These are phyloP conservation scores for Callimorpha dominula DNA, from an alignment of 2,888 invertebrate species.

Conservation along the genomic window DNA sequence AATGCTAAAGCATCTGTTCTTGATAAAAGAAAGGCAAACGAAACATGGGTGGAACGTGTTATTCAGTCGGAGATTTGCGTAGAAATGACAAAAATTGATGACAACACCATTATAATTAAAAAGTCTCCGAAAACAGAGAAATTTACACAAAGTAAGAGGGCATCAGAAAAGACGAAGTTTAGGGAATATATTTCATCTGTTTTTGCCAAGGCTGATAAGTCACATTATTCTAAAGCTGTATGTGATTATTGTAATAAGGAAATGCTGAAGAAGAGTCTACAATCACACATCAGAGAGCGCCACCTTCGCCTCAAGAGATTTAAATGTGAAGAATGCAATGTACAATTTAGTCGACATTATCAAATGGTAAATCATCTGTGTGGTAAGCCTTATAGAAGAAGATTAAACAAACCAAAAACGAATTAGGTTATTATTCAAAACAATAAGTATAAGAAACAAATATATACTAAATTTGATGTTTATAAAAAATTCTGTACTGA, in stretches of 20 bases:
- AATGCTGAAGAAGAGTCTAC: constrained; percentile 76
- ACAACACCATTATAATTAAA: constrained; percentile 67
- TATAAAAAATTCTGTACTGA: background rate
- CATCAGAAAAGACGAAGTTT: constrained; percentile 32
- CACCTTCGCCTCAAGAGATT: constrained; percentile 70
- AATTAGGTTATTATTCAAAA: background rate
- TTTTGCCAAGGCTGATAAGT: constrained; percentile 58
- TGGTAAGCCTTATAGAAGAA: constrained; percentile 40
- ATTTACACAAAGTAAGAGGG: constrained; percentile 13
- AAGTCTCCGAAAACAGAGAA: constrained; percentile 48
- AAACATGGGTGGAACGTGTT: constrained; percentile 72
- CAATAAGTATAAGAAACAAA: no score
- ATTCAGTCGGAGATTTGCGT: constrained; percentile 63
- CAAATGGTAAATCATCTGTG: constrained; percentile 67
- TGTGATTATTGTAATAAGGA: constrained; percentile 78
- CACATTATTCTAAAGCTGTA: constrained; percentile 66
- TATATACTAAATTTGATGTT: background rate
- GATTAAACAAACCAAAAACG: background rate
- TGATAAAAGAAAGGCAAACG: constrained; percentile 63
- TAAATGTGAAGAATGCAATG: constrained; percentile 60
- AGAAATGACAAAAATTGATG: constrained; percentile 72
- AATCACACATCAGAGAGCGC: constrained; percentile 68
- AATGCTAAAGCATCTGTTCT: constrained; percentile 42
- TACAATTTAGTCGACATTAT: constrained; percentile 65
- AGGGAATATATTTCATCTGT: constrained; percentile 54